Base-by-base conservation (phyloP, 2,113 vertebrate genomes). In the Micronycteris hirsuta region DNA sequence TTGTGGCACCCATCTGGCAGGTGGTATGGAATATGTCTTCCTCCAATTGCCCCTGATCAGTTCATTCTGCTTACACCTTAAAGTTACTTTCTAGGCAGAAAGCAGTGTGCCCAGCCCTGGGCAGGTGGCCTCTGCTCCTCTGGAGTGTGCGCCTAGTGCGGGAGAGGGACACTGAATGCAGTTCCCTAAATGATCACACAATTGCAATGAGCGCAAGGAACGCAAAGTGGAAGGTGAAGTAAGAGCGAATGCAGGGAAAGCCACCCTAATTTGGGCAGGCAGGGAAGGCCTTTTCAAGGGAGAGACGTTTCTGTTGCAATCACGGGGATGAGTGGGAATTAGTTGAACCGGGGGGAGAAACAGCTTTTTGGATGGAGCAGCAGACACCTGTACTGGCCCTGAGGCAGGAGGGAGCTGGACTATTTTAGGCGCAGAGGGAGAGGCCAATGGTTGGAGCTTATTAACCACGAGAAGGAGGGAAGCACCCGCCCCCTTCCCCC, bases 301-400 rank as follows among this genome's bases (percentile, higher is more conserved):
- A 54, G 43, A 83, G 5, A 15, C 9, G 38, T 38, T 68, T 9
- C 33, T 45, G 24, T n/a, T 36, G 17, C 38, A 26, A 43, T 61
- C 41, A 28, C 15, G 36, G 22, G 73, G 6, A 49, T 67, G 31
- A 84, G 26, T 6, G 6, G 15, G 8, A 26, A 47, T 7, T 15
- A 52, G 28, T 19, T 33, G 89, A 89, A 43, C 24, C 9, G 0
- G 8, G 36, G 33, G 41, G n/a, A 77, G 28, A 54, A 58, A 47
- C 13, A 82, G 78, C 2, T 68, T 83, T 80, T 73, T 19, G 38
- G 36, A 36, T 5, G 81, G 36, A 84, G 54, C 0, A 0, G 38
- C 0, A 33, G 49, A 45, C 11, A 45, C 0, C 4, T n/a, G 14
- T 8, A 17, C 13, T 8, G 1, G 31, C 22, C 10, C 8, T 13